Conservation (phyloP, 1,140 invertebrate species). For the Campoletis sonorensis region DNA sequence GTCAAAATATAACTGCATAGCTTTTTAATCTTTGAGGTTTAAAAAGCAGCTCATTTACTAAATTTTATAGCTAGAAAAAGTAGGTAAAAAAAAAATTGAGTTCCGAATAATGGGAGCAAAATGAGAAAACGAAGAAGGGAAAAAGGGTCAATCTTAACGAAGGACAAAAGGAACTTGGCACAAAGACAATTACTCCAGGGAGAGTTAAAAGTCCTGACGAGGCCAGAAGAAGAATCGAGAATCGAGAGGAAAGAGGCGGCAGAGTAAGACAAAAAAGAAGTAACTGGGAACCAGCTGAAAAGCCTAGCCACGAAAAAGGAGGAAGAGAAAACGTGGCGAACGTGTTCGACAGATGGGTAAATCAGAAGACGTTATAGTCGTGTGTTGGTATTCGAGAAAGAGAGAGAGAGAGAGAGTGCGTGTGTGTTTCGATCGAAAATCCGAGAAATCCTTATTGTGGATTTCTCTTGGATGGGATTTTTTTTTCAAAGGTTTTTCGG, state of each 20-base stretch:
- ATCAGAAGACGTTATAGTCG: conserved; percentile 46
- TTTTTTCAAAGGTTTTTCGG: conserved; percentile 28
- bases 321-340: conserved; percentile 53
- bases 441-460: conserved; percentile 38
- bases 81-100: neutral
- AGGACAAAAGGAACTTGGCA: conserved; percentile 28
- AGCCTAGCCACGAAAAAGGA: conserved; percentile 3
- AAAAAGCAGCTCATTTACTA: neutral
- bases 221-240: neutral
- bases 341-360: conserved; percentile 64
- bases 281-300: conserved; percentile 55
- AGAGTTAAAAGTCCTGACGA: conserved; percentile 52
- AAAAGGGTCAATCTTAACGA: conserved; percentile 14
- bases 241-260: conserved; percentile 29
- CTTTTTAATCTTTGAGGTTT: neutral
- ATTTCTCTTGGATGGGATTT: conserved; percentile 20
- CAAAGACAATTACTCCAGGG: conserved; percentile 42
- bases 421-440: neutral
- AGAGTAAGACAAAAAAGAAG: conserved; percentile 51
- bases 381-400: neutral
- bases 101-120: neutral
- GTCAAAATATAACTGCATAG: too few species aligned
- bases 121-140: neutral
- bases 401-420: neutral
- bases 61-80: neutral